Percentiles rank a stretch among this genome's conserved stretches.
phyloP scores from a whole-genome alignment of 2,888 invertebrate genomes.

The Drosophila anomalipes region DNA sequence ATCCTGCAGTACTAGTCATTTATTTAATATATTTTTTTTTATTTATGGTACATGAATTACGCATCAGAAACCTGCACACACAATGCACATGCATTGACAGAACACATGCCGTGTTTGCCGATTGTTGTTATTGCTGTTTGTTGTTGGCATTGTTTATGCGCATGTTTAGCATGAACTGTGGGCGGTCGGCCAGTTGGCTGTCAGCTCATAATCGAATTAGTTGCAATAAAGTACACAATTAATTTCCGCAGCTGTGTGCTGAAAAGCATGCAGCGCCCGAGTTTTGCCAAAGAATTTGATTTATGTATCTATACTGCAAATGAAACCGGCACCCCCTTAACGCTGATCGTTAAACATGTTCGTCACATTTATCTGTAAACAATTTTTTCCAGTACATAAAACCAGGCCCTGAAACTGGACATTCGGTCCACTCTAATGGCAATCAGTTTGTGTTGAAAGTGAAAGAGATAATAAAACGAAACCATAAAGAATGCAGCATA shows the following conservation, averaged over 20 bases:
- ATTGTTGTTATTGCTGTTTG: neutral
- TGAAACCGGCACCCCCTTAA: neutral
- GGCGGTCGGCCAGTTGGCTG: conserved; percentile 28
- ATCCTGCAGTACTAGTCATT: conserved; percentile 29
- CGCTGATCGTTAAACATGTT: conserved; percentile 31
- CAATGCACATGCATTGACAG: conserved; percentile 30
- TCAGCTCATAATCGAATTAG: conserved; percentile 74
- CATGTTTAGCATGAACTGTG: conserved; percentile 40
- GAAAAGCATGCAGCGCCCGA: conserved; percentile 38
- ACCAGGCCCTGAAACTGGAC: conserved; percentile 15
- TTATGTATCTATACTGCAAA: conserved; percentile 38
- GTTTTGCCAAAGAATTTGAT: conserved; percentile 31
- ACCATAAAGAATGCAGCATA: conserved; percentile 63
- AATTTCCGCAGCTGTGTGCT: conserved; percentile 69
- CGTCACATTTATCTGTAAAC: conserved; percentile 18
- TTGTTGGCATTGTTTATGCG: conserved; percentile 22
- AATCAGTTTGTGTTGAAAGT: conserved; percentile 44
- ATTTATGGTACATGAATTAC: conserved; percentile 39
- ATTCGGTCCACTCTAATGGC: conserved; percentile 40
- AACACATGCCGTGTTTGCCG: conserved; percentile 30
- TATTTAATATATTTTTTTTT: conserved; percentile 16
- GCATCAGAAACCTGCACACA: conserved; percentile 21
- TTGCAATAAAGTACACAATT: conserved; percentile 78
- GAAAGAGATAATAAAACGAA: conserved; percentile 66
- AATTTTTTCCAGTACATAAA: conserved; percentile 65